Evolutionary conservation across 1,140 invertebrate species (phyloP).

Genomic region (Stenopsyche tienmushanensis): DNA sequence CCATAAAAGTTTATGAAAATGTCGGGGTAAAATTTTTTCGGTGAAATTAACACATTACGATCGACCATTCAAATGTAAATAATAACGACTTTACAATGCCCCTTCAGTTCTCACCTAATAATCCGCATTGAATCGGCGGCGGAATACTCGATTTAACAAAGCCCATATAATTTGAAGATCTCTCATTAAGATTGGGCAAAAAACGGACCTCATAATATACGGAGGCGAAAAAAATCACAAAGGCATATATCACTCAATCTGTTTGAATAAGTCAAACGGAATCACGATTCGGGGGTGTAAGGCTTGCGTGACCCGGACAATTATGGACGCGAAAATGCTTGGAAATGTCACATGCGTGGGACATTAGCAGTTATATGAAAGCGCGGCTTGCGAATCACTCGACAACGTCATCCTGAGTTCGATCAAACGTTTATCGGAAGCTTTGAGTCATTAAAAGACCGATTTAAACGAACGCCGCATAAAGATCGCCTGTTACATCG

Average conservation of each 20-base stretch:
- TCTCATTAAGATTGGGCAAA: constrained; percentile 4
- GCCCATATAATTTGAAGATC: constrained; percentile 22
- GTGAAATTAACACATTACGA: constrained; percentile 11
- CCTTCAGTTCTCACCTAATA: constrained; percentile 2
- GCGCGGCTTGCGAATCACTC: no score
- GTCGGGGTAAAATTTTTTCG: not conserved
- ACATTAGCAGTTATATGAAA: no score
- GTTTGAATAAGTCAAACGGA: constrained; percentile 14
- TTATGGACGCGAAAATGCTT: constrained; percentile 21
- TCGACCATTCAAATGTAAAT: constrained; percentile 11
- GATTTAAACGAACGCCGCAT: no score
- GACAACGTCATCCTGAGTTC: no score
- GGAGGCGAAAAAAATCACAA: not conserved
- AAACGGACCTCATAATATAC: not conserved
- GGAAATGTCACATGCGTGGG: constrained; percentile 31
- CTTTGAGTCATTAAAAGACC: no score
- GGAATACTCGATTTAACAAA: constrained; percentile 16
- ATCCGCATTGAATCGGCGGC: no score
- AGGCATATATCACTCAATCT: constrained; percentile 10
- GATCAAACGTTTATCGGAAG: no score
- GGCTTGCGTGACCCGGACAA: constrained; percentile 14
- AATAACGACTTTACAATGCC: not conserved
- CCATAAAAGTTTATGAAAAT: not conserved
- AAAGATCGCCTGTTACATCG: no score
- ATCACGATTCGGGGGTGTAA: constrained; percentile 7